Base-by-base conservation (phyloP, 2,113 vertebrate genomes). In the Neogobius melanostomus region DNA sequence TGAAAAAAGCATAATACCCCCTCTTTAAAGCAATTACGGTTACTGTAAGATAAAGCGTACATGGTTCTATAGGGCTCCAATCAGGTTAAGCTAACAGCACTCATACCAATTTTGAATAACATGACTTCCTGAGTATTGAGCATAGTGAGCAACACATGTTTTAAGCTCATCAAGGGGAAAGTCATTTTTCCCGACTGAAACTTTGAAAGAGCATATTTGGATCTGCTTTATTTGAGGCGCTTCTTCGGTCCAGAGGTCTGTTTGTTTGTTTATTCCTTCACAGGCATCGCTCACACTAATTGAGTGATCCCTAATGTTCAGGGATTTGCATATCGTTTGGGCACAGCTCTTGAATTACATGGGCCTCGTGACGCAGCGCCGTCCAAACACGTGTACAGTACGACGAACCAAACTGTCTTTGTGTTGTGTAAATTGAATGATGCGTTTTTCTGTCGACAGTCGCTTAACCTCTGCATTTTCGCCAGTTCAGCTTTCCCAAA, bases 61-160 rank as follows among this genome's bases (percentile, higher is more conserved):
- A 70, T 16, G 16, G 63, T 4, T 21, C 36, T 48, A 49, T 10
- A 45, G 21, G 2, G 47, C 64, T 73, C 51, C 51, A 79, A 47
- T 56, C 59, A 48, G 14, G 62, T 56, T 71, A 52, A 70, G 72
- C 47, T 66, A 42, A 12, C 17, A 21, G 53, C 8, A 11, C 69
- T 63, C 50, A 11, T 62, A 48, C 44, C 48, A 71, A 71, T 15
- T 48, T n/a, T 60, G 11, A 59, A 36, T 28, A 17, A 46, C 44
- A 64, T 9, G 45, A 43, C 36, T 44, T 61, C 11, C 52, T 28
- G 10, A 21, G 21, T 11, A 66, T 36, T 11, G 49, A 50, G 14
- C 21, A 21, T 36, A 50, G 6, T 15, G 49, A 36, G 28, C 28
- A 36, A 36, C 28, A 5, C 28, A 36, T 4, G 3, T 36, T 36